Base-by-base conservation (phyloP, 2,797 vertebrate species). In the Dallia pectoralis region DNA sequence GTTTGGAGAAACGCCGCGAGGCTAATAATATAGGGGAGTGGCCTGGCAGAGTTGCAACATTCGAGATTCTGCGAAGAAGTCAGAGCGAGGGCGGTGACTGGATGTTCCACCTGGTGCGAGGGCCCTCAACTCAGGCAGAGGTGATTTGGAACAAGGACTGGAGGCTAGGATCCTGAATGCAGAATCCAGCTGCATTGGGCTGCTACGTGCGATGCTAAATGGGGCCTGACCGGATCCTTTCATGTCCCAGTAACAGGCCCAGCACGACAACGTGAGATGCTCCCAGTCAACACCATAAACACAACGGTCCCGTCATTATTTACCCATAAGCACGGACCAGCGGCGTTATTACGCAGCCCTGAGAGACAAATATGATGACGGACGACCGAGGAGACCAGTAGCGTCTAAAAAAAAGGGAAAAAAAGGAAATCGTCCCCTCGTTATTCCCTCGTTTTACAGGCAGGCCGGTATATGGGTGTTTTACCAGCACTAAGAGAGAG, bases 161-260 rank as follows among this genome's bases (percentile, higher is more conserved):
- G 53, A 25, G 53, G 53, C 53, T 6, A 62, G 78, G 86, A 89
- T 84, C 85, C 86, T 89, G 83, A 84, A 81, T 33, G 64, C 19
- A 22, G 30, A 66, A 40, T 40, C 30, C 64, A 61, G 40, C 40
- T 44, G 53, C 51, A 14, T 33, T 32, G 16, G 30, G 40, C 18
- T 11, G 22, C 22, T 9, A 84, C 75, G 82, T 91, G 91, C 88
- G 88, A 87, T 86, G 87, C 90, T 93, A 91, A 92, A 93, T 91
- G 91, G 88, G 86, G 91, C 89, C 89, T 92, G 91, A 93, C 92
- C 82, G 70, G 87, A 90, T 91, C 91, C 86, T 89, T 91, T 91
- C 81, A 88, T 88, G 90, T 90, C 86, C 86, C 89, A 85, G 89
- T 86, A 81, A 88, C 84, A 86, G 81, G 79, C 88, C 81, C 86